Evolutionary conservation across 2,888 invertebrate genomes (phyloP).

Genomic region (Leptinotarsa rubiginosa): DNA sequence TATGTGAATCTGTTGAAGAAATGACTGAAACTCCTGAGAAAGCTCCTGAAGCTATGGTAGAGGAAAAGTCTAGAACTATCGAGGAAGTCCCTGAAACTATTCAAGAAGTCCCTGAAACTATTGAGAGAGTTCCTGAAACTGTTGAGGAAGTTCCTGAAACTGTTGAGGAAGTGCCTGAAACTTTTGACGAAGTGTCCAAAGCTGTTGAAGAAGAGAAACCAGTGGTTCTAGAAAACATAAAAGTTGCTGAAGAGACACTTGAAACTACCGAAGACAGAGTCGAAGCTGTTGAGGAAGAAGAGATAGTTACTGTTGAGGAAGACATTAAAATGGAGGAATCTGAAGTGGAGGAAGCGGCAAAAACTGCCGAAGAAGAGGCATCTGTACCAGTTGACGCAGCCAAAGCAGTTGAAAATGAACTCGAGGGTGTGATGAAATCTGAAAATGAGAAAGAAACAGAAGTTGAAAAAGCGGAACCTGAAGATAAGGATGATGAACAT

Average conservation of each 20-base stretch:
- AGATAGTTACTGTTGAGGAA: not conserved
- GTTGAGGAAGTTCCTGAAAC: conserved; percentile 20
- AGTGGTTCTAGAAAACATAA: conserved; percentile 15
- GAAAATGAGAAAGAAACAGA: conserved; percentile 3
- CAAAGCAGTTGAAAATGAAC: conserved; percentile 27
- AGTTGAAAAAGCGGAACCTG: not conserved
- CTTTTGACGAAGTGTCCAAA: conserved; percentile 2
- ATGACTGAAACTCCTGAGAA: conserved; percentile 19
- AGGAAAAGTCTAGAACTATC: not conserved
- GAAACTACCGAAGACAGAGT: conserved; percentile 22
- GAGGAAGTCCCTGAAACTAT: not conserved
- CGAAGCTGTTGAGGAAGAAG: conserved; percentile 14
- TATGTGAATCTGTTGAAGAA: conserved; percentile 20
- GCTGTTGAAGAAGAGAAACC: conserved; percentile 27
- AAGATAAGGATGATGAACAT: not conserved
- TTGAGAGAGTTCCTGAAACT: not conserved
- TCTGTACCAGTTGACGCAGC: conserved; percentile 4
- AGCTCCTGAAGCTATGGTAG: conserved; percentile 3
- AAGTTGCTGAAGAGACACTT: conserved; percentile 23
- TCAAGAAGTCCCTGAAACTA: not conserved
- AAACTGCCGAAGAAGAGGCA: conserved; percentile 25
- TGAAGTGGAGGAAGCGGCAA: conserved; percentile 21
- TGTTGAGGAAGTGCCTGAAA: conserved; percentile 12
- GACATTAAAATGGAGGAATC: conserved; percentile 12
- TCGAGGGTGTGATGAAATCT: not conserved